Evolutionary conservation across 2,113 vertebrate genomes (phyloP), one percentile per base, ranked within the genome.

Genomic region (Chloroceryle aenea): DNA sequence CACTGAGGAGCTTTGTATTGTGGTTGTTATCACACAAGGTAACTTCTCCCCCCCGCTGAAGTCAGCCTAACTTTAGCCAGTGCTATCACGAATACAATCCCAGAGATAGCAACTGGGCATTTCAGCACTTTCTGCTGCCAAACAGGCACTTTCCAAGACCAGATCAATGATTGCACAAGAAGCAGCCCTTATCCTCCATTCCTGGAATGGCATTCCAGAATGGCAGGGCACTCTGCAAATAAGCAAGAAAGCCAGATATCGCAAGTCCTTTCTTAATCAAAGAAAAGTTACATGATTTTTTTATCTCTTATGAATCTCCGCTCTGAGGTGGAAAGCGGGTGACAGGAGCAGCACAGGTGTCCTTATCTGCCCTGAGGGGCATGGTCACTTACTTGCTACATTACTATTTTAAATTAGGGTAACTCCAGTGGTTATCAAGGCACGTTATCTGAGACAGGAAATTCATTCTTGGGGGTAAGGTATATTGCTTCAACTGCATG

Each of bases 141-240:
- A 59, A 40, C 2, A 1, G 45, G 73, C 36, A 69, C 79, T 74
- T 85, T 95, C 85, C 95, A 96, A 91, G 76, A 89, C 30, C 62
- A 72, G 69, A 93, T 96, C 92, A 87, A 95, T 90, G 80, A 93
- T 89, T 96, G 69, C 95, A 93, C 36, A 96, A 95, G 87, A 59
- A 93, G 56, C 68, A 97, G 88, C 69, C 79, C 64, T 84, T 93
- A 73, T 7, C 72, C 79, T 76, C 56, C 80, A 3, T 87, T 96
- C 93, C 66, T 93, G 88, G 92, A 96, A 97, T 0, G 14, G 38
- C 59, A 83, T 85, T 86, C 92, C 12, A 2, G 38, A 83, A 88
- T 62, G 80, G 87, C 87, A 94, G 86, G 30, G 42, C 0, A 7
- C 80, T 93, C 90, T 87, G 89, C 95, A 96, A 92, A 96, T 91